These are phyloP conservation scores for Leptothorax acervorum DNA, from an alignment of 2,888 invertebrate species.

Conservation along the genomic window DNA sequence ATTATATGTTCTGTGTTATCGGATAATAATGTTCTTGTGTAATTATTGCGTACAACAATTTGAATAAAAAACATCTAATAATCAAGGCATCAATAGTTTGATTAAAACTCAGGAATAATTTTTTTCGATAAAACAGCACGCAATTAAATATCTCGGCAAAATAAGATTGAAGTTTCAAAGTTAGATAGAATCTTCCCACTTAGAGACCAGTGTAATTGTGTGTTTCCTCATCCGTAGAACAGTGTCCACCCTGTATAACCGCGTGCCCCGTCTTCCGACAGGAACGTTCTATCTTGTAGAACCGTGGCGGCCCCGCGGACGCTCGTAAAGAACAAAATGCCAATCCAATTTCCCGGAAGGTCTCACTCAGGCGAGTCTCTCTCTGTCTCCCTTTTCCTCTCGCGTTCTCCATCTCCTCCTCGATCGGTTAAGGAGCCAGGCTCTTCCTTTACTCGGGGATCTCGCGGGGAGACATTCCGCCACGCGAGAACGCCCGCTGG, in stretches of 20 bases:
- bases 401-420: constrained; percentile 19
- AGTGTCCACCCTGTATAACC: constrained; percentile 45
- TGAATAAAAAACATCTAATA: not conserved
- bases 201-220: not conserved
- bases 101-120: not conserved
- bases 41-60: not conserved
- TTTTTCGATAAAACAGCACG: not conserved
- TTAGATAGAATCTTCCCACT: not conserved
- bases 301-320: constrained; percentile 35
- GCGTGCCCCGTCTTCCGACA: constrained; percentile 35
- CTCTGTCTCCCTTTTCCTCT: not conserved
- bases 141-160: not conserved
- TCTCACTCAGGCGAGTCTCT: constrained; percentile 49
- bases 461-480: constrained; percentile 61
- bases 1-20: not conserved
- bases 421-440: constrained; percentile 43
- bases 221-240: constrained; percentile 30
- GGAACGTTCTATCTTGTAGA: constrained; percentile 34
- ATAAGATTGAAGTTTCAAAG: not conserved
- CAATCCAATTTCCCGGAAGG: constrained; percentile 63
- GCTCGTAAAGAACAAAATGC: constrained; percentile 59
- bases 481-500: constrained; percentile 62
- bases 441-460: constrained; percentile 47
- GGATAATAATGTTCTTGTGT: not conserved
- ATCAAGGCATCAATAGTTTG: not conserved